These are phyloP conservation scores for Muntiacus muntjak DNA, from an alignment of 2,113 vertebrate species.

Conservation along the genomic window DNA sequence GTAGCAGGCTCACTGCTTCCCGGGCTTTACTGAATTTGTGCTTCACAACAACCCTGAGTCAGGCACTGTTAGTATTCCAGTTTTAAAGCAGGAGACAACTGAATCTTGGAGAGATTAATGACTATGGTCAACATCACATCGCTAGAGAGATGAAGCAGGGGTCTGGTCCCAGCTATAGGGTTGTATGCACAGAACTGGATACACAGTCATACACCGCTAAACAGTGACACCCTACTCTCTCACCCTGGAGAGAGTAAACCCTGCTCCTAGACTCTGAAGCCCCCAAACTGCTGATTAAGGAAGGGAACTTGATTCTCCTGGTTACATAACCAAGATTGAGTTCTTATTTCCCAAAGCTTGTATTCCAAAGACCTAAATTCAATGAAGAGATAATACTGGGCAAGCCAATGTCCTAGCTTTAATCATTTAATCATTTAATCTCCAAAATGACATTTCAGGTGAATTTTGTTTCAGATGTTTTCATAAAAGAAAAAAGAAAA, in stretches of 20 bases:
- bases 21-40: not conserved
- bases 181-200: accelerated
- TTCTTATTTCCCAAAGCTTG: not conserved
- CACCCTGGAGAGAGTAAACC: not conserved
- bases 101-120: not conserved
- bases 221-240: not conserved
- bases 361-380: not conserved
- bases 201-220: not conserved
- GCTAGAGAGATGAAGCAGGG: not conserved
- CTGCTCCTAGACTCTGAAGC: not conserved
- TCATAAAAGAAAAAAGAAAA: not conserved
- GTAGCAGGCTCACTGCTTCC: not conserved
- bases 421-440: not conserved
- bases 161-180: not conserved
- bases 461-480: not conserved
- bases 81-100: not conserved
- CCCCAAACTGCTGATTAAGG: not conserved
- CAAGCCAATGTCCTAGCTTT: not conserved
- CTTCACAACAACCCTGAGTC: not conserved
- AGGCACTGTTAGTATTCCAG: not conserved
- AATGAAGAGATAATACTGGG: not conserved
- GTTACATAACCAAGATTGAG: not conserved
- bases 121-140: not conserved
- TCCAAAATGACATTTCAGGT: not conserved
- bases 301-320: not conserved